Evolutionary conservation across 2,113 vertebrate species (phyloP), one percentile per base, ranked within the genome.

Genomic region (Nestor notabilis): DNA sequence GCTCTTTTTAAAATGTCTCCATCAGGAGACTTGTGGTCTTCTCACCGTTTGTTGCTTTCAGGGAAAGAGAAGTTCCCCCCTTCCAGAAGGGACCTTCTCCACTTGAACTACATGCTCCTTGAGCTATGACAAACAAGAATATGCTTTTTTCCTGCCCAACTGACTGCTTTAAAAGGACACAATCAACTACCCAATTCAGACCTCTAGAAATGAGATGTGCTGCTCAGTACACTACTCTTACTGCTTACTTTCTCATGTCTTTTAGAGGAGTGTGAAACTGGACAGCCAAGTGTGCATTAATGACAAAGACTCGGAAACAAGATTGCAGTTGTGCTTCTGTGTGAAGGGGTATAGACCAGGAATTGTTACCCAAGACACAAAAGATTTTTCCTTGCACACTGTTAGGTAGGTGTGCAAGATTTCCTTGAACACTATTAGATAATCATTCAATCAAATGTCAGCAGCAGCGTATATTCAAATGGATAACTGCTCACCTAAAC

Each of bases 71-170:
- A 16, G 21, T 24, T 2, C 7, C 10, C 31, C 6, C 85, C 55
- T n/a, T 82, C 23, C 24, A 58, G 27, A 58, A 66, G 1, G 7
- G 17, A 43, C 63, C 39, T 90, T 21, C 28, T 79, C 13, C 41
- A 15, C 9, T 7, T 60, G 35, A 80, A 64, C 4, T 25, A 79
- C 11, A 66, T 25, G 14, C 3, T 39, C 7, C 17, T 72, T 77
- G n/a, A 69, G 25, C 5, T 24, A 55, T 60, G 49, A 39, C n/a
- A 61, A 55, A 35, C n/a, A 66, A 86, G 37, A 70, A 4, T 8
- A 24, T 3, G 31, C 0, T 3, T 21, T 74, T 75, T 87, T 44
- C 7, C 14, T 53, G 7, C 3, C 2, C 18, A 72, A 6, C 3
- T 47, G n/a, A 29, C 19, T 63, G 10, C 63, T 70, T 76, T 46